phyloP scores from a whole-genome alignment of 2,888 invertebrate genomes.

The Loripinus fragilis region DNA sequence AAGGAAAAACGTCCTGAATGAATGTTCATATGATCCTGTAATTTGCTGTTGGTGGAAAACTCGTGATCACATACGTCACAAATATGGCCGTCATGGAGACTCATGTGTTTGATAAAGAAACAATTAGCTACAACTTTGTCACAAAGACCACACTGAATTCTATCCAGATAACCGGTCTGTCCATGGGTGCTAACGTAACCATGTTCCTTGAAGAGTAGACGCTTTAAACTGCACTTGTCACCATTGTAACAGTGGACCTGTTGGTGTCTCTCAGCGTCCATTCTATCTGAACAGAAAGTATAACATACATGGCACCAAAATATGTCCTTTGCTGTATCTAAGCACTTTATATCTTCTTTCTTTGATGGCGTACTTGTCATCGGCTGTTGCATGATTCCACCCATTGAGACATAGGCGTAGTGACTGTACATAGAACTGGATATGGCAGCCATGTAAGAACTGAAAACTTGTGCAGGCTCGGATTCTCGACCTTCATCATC shows the following conservation, averaged over 20 bases:
- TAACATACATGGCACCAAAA: constrained; percentile 60
- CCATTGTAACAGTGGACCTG: constrained; percentile 29
- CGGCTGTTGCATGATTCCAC: constrained; percentile 13
- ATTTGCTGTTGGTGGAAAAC: constrained; percentile 53
- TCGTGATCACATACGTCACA: constrained; percentile 50
- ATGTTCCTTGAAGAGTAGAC: constrained; percentile 25
- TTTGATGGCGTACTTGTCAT: constrained; percentile 22
- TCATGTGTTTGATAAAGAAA: constrained; percentile 57
- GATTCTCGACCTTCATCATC: not conserved
- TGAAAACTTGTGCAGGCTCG: constrained; percentile 28
- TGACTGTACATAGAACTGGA: constrained; percentile 15
- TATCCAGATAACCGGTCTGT: constrained; percentile 38
- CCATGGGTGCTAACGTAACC: constrained; percentile 47
- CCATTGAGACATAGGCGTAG: not conserved
- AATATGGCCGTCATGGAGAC: constrained; percentile 54
- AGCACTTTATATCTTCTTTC: not conserved
- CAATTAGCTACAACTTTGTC: constrained; percentile 50
- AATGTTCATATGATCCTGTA: constrained; percentile 53
- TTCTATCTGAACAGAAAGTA: constrained; percentile 34
- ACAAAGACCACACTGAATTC: constrained; percentile 52
- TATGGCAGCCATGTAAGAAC: constrained; percentile 14
- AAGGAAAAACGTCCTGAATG: constrained; percentile 48
- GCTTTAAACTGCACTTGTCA: constrained; percentile 36
- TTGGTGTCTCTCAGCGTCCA: constrained; percentile 46
- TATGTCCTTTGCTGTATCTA: not conserved